A percentile compares a stretch with the other conserved stretches of the same genome.
Conservation (phyloP, 2,888 invertebrate genomes). For the Petrolisthes cinctipes region DNA sequence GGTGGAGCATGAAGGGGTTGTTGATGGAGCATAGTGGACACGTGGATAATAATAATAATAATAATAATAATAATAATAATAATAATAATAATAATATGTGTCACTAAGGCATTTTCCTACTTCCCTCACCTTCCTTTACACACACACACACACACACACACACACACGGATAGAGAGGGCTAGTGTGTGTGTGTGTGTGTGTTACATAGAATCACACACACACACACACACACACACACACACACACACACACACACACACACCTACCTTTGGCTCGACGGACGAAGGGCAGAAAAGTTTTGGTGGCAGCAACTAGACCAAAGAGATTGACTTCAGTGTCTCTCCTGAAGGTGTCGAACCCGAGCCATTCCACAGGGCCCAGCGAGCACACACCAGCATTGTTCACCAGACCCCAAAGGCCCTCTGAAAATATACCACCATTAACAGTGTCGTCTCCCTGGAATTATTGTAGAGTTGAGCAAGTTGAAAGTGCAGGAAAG, state of each 20-base stretch:
- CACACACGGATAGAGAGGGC: background rate
- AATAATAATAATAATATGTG: background rate
- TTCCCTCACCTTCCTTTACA: background rate
- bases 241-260: conserved; percentile 6
- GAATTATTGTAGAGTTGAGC: too few relatives aligned
- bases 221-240: conserved; percentile 21
- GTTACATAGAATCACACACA: background rate
- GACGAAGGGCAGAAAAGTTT: conserved; percentile 43
- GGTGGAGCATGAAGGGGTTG: too few relatives aligned
- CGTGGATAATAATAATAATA: background rate
- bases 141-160: background rate
- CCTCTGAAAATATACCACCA: conserved; percentile 11
- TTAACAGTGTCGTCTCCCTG: too few relatives aligned
- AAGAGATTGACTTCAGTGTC: conserved; percentile 43
- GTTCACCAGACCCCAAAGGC: conserved; percentile 50
- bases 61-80: conserved; percentile 7
- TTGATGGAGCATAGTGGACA: background rate
- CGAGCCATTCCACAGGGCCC: conserved; percentile 31
- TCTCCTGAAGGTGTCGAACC: conserved; percentile 30
- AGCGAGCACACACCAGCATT: conserved; percentile 41
- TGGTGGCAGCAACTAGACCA: conserved; percentile 41
- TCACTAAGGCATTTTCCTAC: background rate
- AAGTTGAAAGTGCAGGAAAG: too few relatives aligned
- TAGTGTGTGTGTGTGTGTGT: too few relatives aligned
- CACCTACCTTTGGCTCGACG: conserved; percentile 37